Evolutionary conservation across 2,113 vertebrate genomes (phyloP), one percentile per base, ranked within the genome.

Genomic region (Speoplatyrhinus poulsoni): DNA sequence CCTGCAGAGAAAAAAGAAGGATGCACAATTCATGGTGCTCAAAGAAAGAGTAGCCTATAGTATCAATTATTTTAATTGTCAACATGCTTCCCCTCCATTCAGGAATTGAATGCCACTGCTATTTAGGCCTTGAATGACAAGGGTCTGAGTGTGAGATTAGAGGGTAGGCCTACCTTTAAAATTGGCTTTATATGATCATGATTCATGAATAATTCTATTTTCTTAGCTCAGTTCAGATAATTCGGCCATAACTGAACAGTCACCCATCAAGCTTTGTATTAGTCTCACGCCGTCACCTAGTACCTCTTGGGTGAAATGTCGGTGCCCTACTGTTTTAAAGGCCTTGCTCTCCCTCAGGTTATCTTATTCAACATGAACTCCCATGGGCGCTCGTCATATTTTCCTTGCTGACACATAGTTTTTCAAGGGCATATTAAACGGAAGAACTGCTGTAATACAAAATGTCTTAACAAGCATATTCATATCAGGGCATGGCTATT

Each of bases 281-380:
- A 55, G 60, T 60, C 50, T 46, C 63, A 67, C 65, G 19, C 62
- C 6, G 36, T 15, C 48, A 11, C 12, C 7, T 16, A 26, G n/a
- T 17, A 11, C n/a, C 16, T 10, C 7, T 9, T 32, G 5, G 12
- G 16, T 57, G 73, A 84, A 72, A 54, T 70, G 33, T 71, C 73
- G 11, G 66, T 15, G 49, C 32, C 59, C 58, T 62, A 41, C 6
- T 26, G 26, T 5, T 26, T 13, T 46, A 46, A 52, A 57, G 70
- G 72, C 79, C 69, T 77, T 62, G 54, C 36, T 10, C 47, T 73
- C 56, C 70, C 26, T 0, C 50, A 67, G 71, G 71, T 61, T 12
- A 46, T 66, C 71, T 77, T 65, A 67, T 60, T 69, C 52, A 26
- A 55, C 69, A 6, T 81, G 76, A 84, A 85, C 73, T 57, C 70